These are phyloP conservation scores for Schlechtendalia chinensis DNA, from an alignment of 1,140 invertebrate genomes.

Conservation along the genomic window DNA sequence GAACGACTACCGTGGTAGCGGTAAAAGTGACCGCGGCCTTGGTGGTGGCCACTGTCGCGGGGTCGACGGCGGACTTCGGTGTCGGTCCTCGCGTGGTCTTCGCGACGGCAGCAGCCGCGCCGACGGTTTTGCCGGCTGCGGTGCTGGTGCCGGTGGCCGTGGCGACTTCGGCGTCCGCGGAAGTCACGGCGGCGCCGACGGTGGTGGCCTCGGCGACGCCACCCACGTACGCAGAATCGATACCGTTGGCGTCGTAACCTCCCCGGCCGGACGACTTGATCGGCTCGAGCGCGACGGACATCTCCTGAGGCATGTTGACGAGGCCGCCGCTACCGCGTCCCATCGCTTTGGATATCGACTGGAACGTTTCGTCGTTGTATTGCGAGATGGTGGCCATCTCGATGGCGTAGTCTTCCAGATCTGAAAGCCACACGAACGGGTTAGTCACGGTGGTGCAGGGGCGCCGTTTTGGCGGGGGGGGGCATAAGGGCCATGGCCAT, in stretches of 20 bases:
- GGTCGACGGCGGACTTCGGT: too few species aligned
- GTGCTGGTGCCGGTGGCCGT: conserved; percentile 55
- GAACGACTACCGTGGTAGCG: too few species aligned
- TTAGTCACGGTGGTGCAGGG: too few species aligned
- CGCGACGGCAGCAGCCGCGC: conserved; percentile 51
- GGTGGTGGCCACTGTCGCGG: too few species aligned
- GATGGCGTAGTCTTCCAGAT: conserved; percentile 28
- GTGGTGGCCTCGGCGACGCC: conserved; percentile 54
- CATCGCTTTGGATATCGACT: conserved; percentile 33
- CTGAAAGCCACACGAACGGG: not conserved
- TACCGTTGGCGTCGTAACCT: conserved; percentile 31
- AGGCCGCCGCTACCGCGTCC: not conserved
- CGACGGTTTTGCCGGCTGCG: conserved; percentile 62
- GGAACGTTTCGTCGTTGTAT: conserved; percentile 21
- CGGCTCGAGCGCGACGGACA: conserved; percentile 42
- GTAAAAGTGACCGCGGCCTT: too few species aligned
- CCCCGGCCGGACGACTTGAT: conserved; percentile 18
- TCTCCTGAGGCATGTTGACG: conserved; percentile 36
- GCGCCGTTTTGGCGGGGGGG: too few species aligned
- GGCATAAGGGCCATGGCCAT: too few species aligned
- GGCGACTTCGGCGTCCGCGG: conserved; percentile 56
- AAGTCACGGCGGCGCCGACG: conserved; percentile 62
- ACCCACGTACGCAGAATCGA: not conserved
- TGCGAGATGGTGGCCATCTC: conserved; percentile 33
- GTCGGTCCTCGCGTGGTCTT: too few species aligned